Evolutionary conservation across 1,140 invertebrate genomes (phyloP), one percentile per base, ranked within the genome.

Genomic region (Tachypleus tridentatus): DNA sequence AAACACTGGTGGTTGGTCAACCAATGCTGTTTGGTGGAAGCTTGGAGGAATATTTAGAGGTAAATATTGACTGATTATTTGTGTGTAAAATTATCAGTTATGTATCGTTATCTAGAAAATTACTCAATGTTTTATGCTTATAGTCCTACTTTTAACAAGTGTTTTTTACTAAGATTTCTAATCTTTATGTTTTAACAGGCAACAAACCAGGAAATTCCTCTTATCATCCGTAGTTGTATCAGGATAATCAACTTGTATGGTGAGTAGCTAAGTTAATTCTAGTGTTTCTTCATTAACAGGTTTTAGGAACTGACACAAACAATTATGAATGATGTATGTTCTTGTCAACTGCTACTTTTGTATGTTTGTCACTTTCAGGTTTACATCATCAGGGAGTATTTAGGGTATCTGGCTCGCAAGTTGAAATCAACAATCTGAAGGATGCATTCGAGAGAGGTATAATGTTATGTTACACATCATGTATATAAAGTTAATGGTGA

Each of bases 301-400:
- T 29, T 29, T 29, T 29, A 29, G 29, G 29, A 29, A 29, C 29
- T 29, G 29, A 29, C 29, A 29, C 29, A 29, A 29, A 29, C 29
- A 29, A 29, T 29, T 29, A 29, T 29, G 29, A 29, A 29, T 29
- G 29, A 29, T 29, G 29, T 29, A 29, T 1, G 29, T 29, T 29
- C 29, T 29, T 29, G 2, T 29, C 29, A 29, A 29, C 29, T 29
- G 29, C 29, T 29, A 2, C 29, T 29, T 29, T 29, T 29, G 29
- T 29, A 29, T 29, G 29, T 7, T n/a, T 54, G 0, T 7, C 0
- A n/a, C 7, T n/a, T 54, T 0, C n/a, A 86, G 86, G 89, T 56
- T 79, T 95, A 66, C 91, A 94, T 74, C 93, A 97, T 80, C 93
- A 97, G 78, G 94, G 95, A 58, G 88, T 97, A 71, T 98, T 97